A percentile compares a stretch with the other conserved stretches of the same genome.
phyloP scores from a whole-genome alignment of 1,140 invertebrate genomes.

The Orchestia grillus region DNA sequence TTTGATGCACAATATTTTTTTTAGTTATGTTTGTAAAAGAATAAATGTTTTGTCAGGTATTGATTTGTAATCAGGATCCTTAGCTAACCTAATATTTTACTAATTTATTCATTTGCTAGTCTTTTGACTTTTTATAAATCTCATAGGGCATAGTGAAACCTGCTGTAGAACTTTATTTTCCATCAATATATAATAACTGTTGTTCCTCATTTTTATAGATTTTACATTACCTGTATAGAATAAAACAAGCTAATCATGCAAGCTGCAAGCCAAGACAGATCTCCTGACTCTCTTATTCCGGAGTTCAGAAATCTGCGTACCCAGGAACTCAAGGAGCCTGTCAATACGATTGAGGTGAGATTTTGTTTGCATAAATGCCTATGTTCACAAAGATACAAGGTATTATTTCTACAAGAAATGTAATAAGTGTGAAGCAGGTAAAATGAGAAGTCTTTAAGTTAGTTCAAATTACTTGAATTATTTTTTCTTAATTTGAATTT shows the following conservation, averaged over 20 bases:
- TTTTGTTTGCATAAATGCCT: not conserved
- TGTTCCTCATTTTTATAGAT: not conserved
- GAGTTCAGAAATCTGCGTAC: conserved; percentile 60
- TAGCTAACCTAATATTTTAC: too few relatives aligned
- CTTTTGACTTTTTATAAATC: too few relatives aligned
- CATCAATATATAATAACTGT: not conserved
- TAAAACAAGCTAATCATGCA: not conserved
- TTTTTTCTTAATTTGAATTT: not conserved
- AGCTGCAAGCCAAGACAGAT: conserved; percentile 23
- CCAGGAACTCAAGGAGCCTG: conserved; percentile 51
- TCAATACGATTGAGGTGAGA: conserved; percentile 62
- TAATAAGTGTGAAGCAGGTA: too few relatives aligned
- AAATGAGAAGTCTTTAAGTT: not conserved
- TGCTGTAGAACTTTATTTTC: too few relatives aligned
- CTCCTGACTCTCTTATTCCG: conserved; percentile 52
- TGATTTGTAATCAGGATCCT: too few relatives aligned
- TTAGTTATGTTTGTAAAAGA: too few relatives aligned
- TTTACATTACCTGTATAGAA: not conserved
- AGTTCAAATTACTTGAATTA: not conserved
- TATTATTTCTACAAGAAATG: too few relatives aligned
- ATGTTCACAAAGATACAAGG: not conserved
- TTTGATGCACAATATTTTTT: too few relatives aligned
- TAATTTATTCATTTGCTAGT: too few relatives aligned
- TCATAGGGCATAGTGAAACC: too few relatives aligned
- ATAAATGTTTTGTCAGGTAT: too few relatives aligned